phyloP scores from a whole-genome alignment of 2,797 vertebrate species.

The Scolopax bukidnonensis region DNA sequence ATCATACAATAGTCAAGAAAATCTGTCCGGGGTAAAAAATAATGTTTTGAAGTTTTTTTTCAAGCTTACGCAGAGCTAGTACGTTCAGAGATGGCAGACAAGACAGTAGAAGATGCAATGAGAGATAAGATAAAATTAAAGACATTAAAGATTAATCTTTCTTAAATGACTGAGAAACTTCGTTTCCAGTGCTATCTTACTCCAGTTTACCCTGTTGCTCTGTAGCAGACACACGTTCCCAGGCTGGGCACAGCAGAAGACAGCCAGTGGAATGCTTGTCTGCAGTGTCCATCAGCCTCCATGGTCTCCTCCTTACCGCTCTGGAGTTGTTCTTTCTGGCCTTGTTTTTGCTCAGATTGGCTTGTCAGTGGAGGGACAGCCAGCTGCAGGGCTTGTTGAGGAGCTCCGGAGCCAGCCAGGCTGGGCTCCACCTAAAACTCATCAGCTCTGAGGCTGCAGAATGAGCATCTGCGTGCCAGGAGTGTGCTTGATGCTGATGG shows the following conservation, averaged over 20 bases:
- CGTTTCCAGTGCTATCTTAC: not conserved
- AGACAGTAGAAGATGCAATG: not conserved
- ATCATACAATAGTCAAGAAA: not conserved
- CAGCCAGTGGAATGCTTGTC: not conserved
- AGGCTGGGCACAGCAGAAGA: not conserved
- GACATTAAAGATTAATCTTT: not conserved
- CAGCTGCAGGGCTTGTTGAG: not conserved
- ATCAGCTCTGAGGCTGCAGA: not conserved
- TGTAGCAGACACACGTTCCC: not conserved
- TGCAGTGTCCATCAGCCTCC: not conserved
- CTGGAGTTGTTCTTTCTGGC: not conserved
- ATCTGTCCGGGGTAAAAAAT: not conserved
- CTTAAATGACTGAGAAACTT: not conserved
- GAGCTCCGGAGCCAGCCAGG: not conserved
- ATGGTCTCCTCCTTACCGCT: not conserved
- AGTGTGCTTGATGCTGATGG: not conserved
- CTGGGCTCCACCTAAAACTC: not conserved
- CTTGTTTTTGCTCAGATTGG: not conserved
- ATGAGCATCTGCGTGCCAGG: fast-evolving
- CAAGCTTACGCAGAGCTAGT: not conserved
- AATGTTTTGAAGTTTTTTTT: not conserved
- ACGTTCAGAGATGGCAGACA: not conserved
- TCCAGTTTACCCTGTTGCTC: not conserved
- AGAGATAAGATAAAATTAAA: not conserved
- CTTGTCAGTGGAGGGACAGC: not conserved